A percentile compares a stretch with the other conserved stretches of the same genome.
Evolutionary conservation across 2,888 invertebrate species (phyloP).

Genomic region (Drosophila ustulata): DNA sequence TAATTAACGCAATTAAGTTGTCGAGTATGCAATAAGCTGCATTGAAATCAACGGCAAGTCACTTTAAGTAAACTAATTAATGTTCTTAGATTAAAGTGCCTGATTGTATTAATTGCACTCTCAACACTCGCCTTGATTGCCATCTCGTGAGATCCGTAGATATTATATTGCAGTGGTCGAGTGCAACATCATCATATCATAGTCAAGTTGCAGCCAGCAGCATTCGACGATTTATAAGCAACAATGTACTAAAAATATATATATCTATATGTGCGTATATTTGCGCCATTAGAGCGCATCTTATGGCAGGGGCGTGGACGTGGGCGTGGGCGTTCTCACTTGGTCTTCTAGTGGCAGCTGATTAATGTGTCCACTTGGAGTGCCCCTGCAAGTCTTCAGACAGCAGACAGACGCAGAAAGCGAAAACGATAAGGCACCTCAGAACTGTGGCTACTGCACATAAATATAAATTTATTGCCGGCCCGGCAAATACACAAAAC

Average conservation of each 20-base stretch:
- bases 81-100: conserved; percentile 66
- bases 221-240: conserved; percentile 18
- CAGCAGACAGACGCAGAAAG: conserved; percentile 52
- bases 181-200: conserved; percentile 22
- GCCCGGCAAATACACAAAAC: conserved; percentile 65
- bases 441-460: conserved; percentile 53
- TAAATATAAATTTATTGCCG: conserved; percentile 60
- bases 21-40: conserved; percentile 44
- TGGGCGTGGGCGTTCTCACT: conserved; percentile 59
- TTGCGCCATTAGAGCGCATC: conserved; percentile 72
- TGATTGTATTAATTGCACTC: conserved; percentile 75
- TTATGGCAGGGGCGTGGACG: conserved; percentile 17
- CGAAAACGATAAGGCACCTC: conserved; percentile 74
- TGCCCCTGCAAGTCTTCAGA: conserved; percentile 17
- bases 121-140: conserved; percentile 66
- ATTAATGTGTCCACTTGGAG: conserved; percentile 71
- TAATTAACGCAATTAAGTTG: conserved; percentile 76
- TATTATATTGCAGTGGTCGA: conserved; percentile 26
- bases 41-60: conserved; percentile 47
- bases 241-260: not conserved
- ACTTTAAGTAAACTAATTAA: conserved; percentile 67
- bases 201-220: not conserved
- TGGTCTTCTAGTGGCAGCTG: conserved; percentile 41
- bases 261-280: conserved; percentile 19
- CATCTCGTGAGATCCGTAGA: conserved; percentile 54